These are phyloP conservation scores for Timema podura DNA, from an alignment of 2,888 invertebrate genomes.

Conservation along the genomic window DNA sequence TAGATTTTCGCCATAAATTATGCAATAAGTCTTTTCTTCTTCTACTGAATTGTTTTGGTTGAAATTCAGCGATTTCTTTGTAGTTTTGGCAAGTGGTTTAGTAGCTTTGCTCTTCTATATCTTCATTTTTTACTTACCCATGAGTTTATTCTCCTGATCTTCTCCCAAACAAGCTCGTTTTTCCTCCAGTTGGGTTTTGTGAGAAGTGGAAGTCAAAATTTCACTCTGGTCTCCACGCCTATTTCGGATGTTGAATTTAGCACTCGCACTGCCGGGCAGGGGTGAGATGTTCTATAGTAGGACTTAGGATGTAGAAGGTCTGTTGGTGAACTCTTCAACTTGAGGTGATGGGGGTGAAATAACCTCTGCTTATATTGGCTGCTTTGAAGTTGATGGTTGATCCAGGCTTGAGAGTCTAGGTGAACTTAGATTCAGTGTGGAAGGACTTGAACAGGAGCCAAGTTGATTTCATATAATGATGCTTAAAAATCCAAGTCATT, in stretches of 20 bases:
- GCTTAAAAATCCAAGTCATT: conserved; percentile 5
- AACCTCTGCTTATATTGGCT: not conserved
- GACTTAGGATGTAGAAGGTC: not conserved
- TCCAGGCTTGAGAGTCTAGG: not conserved
- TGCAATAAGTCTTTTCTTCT: not conserved
- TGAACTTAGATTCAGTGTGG: not conserved
- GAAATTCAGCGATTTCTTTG: not conserved
- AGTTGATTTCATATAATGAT: not conserved
- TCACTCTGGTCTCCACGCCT: not conserved
- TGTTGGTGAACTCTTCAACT: not conserved
- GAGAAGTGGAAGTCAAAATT: conserved; percentile 2
- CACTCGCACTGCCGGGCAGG: not conserved
- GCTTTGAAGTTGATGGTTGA: not conserved
- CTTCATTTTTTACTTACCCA: not conserved
- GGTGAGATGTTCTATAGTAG: not conserved
- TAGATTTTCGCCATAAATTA: not conserved
- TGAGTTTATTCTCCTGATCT: not conserved
- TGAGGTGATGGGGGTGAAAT: not conserved
- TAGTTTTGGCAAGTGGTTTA: not conserved
- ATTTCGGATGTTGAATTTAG: not conserved
- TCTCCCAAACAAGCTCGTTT: not conserved
- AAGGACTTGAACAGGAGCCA: not conserved
- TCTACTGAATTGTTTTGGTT: not conserved
- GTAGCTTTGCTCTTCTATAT: not conserved
- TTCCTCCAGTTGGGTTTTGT: not conserved